Conservation (phyloP, 2,888 invertebrate species). For the Tethea ocularis region DNA sequence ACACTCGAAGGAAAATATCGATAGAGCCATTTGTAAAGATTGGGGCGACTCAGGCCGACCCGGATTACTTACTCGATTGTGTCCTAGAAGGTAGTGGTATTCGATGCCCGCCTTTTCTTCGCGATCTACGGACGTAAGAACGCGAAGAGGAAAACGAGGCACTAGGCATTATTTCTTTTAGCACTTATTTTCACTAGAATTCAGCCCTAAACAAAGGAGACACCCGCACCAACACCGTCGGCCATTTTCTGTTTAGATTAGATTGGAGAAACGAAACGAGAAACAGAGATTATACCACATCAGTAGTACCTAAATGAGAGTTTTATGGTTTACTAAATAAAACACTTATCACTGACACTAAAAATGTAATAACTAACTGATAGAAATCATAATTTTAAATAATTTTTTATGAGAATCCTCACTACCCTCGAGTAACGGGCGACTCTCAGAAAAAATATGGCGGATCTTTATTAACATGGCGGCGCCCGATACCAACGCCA, state of each 20-base stretch:
- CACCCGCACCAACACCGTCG: slow-evolving; percentile 90
- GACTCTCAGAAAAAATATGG: slow-evolving; percentile 81
- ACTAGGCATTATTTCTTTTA: slow-evolving; percentile 93
- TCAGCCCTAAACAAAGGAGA: slow-evolving; percentile 91
- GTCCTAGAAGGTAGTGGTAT: slow-evolving; percentile 92
- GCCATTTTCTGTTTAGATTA: slow-evolving; percentile 91
- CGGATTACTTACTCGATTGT: slow-evolving; percentile 89
- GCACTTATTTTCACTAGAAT: slow-evolving; percentile 82
- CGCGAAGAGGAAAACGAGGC: slow-evolving; percentile 97
- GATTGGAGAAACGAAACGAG: slow-evolving; percentile 78
- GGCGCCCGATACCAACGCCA: slow-evolving; percentile 57
- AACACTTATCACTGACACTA: slow-evolving; percentile 72
- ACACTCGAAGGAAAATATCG: slow-evolving; percentile 57
- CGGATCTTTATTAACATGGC: slow-evolving; percentile 78
- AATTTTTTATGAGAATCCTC: slow-evolving; percentile 67
- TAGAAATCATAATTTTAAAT: slow-evolving; percentile 71
- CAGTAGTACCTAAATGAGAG: slow-evolving; percentile 48
- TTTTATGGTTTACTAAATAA: slow-evolving; percentile 51
- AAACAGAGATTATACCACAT: slow-evolving; percentile 70
- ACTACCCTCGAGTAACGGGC: slow-evolving; percentile 73
- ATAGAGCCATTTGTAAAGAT: slow-evolving; percentile 65
- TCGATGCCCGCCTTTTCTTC: slow-evolving; percentile 95
- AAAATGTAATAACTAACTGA: slow-evolving; percentile 65
- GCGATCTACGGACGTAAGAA: slow-evolving; percentile 95
- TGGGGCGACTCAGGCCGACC: slow-evolving; percentile 73